These are phyloP conservation scores for Laodelphax striatellus DNA, from an alignment of 1,140 invertebrate genomes.

Conservation along the genomic window DNA sequence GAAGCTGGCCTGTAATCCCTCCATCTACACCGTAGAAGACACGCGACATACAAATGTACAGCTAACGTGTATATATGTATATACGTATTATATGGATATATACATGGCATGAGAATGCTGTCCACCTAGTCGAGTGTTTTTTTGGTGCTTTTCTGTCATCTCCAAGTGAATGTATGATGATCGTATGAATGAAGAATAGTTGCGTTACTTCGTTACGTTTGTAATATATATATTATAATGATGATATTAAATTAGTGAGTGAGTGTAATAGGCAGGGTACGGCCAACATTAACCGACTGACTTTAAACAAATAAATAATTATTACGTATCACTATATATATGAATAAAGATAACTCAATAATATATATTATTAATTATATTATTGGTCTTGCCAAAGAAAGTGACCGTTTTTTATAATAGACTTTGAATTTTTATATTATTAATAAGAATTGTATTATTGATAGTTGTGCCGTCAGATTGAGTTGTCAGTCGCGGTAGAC, in stretches of 20 bases:
- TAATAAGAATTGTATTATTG: slow-evolving; percentile 12
- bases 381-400: slow-evolving; percentile 25
- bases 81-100: too few species aligned
- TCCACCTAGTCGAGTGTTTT: too few species aligned
- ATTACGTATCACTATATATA: slow-evolving; percentile 18
- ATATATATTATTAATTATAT: slow-evolving; percentile 23
- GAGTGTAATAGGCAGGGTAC: not conserved
- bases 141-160: too few species aligned
- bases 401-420: slow-evolving; percentile 24
- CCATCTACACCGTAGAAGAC: not conserved
- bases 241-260: slow-evolving; percentile 6
- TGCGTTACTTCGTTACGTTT: too few species aligned
- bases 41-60: too few species aligned
- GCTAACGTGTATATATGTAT: too few species aligned
- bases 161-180: too few species aligned
- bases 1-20: slow-evolving; percentile 8
- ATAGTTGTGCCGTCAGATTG: too few species aligned
- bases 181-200: too few species aligned
- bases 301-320: slow-evolving; percentile 22
- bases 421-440: slow-evolving; percentile 24
- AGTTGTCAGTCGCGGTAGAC: not conserved
- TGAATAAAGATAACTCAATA: slow-evolving; percentile 20
- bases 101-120: too few species aligned
- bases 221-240: too few species aligned
- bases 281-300: slow-evolving; percentile 19